Conservation (phyloP, 2,797 vertebrate genomes). For the Philypnodon macrostomus region DNA sequence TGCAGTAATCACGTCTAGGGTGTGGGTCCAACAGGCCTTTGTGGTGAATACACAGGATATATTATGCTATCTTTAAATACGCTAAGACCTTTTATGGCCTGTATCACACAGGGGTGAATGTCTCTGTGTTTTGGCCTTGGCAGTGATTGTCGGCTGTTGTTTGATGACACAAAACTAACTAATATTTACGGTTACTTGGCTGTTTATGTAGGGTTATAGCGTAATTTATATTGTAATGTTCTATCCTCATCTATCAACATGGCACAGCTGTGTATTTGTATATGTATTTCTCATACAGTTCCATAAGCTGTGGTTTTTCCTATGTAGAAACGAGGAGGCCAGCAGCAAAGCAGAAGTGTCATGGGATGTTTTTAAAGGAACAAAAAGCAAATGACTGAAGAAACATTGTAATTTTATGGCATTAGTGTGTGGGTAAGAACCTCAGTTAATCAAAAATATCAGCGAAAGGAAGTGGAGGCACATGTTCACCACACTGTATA, state of each 20-base stretch:
- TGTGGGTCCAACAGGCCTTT: conserved; percentile 60
- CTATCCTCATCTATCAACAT: not conserved
- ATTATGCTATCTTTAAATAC: conserved; percentile 45
- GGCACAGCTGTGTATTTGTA: not conserved
- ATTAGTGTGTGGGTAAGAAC: too few species aligned
- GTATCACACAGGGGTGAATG: conserved; percentile 51
- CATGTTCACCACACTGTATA: conserved; percentile 4
- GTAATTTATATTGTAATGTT: not conserved
- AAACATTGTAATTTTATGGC: not conserved
- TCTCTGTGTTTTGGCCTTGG: conserved; percentile 35
- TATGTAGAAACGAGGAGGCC: not conserved
- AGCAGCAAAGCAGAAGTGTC: not conserved
- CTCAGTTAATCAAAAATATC: conserved; percentile 8
- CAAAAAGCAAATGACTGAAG: not conserved
- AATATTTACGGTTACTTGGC: conserved; percentile 4
- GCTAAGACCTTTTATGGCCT: conserved; percentile 77
- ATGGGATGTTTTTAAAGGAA: not conserved
- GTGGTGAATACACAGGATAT: too few species aligned
- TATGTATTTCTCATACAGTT: not conserved
- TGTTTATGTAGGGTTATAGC: not conserved
- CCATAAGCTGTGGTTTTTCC: conserved; percentile 3
- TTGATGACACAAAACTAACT: conserved; percentile 15
- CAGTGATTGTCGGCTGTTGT: conserved; percentile 22
- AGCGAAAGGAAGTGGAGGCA: conserved; percentile 32
- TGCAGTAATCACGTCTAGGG: conserved; percentile 35